These are phyloP conservation scores for Myoxocephalus aenaeus DNA, from an alignment of 2,797 vertebrate genomes.

Conservation along the genomic window DNA sequence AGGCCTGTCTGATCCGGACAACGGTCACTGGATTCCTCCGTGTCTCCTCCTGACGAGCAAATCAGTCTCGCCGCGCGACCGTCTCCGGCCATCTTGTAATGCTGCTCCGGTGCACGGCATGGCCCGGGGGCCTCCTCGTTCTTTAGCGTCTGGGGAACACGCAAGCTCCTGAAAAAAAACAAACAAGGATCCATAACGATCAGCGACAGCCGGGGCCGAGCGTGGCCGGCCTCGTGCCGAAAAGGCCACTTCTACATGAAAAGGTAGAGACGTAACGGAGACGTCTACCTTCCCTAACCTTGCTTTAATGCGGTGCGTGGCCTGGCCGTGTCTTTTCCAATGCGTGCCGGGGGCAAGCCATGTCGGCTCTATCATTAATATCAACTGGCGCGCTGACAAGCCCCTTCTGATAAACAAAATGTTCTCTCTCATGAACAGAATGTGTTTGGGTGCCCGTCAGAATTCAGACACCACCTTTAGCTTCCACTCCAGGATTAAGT, in stretches of 20 bases:
- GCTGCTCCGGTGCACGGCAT: constrained; percentile 55
- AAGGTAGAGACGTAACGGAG: constrained; percentile 68
- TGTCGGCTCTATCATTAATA: constrained; percentile 66
- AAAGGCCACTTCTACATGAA: constrained; percentile 79
- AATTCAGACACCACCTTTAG: constrained; percentile 73
- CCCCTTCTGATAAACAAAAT: constrained; percentile 69
- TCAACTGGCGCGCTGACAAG: constrained; percentile 53
- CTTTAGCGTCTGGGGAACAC: constrained; percentile 74
- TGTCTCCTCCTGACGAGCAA: constrained; percentile 71
- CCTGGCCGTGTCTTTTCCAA: constrained; percentile 58
- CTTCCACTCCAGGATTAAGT: constrained; percentile 75
- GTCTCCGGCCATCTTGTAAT: constrained; percentile 69
- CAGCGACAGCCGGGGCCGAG: constrained; percentile 75
- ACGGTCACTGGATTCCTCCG: constrained; percentile 69
- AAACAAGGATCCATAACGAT: constrained; percentile 82
- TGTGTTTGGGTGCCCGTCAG: constrained; percentile 80
- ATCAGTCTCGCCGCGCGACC: constrained; percentile 72
- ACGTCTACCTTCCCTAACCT: constrained; percentile 60
- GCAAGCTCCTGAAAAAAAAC: constrained; percentile 52
- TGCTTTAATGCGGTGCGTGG: constrained; percentile 44
- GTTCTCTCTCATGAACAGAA: constrained; percentile 76
- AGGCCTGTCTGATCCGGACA: constrained; percentile 72
- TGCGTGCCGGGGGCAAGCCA: constrained; percentile 53
- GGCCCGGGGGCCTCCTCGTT: constrained; percentile 75
- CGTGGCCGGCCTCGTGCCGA: constrained; percentile 57